Conservation (phyloP, 2,797 vertebrate species). For the Otus scops region DNA sequence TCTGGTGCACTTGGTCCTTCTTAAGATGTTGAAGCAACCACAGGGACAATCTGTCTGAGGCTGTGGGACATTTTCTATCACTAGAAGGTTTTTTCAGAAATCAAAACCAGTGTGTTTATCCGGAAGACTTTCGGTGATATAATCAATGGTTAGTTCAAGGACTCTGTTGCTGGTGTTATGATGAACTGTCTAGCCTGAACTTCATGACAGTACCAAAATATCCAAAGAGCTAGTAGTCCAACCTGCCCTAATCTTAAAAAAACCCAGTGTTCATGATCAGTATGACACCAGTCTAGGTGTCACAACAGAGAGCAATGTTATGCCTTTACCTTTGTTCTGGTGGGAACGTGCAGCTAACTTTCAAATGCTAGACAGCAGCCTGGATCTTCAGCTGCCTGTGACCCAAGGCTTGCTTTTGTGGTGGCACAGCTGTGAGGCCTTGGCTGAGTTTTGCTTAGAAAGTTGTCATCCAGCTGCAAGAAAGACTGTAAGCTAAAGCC, state of each 20-base stretch:
- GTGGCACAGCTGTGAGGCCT: background rate
- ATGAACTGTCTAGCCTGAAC: background rate
- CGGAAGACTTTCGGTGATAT: background rate
- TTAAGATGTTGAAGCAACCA: background rate
- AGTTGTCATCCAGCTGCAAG: background rate
- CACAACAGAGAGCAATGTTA: background rate
- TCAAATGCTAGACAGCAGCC: background rate
- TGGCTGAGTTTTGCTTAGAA: background rate
- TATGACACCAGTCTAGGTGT: background rate
- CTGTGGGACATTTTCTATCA: background rate
- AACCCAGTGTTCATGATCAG: fast-evolving
- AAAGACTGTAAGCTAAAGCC: background rate
- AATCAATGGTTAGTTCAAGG: background rate
- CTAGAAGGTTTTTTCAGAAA: background rate
- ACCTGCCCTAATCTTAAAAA: background rate
- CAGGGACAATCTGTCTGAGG: background rate
- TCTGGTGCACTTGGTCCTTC: background rate
- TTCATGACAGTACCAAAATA: background rate
- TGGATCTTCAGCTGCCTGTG: background rate
- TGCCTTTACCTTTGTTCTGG: background rate
- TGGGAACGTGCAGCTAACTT: background rate
- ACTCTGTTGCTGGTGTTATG: background rate
- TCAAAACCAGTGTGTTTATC: background rate
- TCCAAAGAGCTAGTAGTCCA: background rate
- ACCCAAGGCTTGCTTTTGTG: background rate